Evolutionary conservation across 1,140 invertebrate species (phyloP).

Genomic region (Cardiocondyla obscurior): DNA sequence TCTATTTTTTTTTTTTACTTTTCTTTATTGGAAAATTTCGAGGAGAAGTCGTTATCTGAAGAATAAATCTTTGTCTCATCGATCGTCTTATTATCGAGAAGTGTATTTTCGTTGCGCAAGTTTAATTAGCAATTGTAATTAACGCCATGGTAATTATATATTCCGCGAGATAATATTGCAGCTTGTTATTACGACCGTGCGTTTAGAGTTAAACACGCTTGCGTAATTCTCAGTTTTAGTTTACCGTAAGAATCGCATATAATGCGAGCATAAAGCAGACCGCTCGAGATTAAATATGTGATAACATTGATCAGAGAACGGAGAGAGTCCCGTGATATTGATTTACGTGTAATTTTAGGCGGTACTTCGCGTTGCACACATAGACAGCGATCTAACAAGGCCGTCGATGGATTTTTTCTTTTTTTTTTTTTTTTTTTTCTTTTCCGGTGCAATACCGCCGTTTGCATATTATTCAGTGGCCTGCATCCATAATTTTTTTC

Average conservation of each 20-base stretch:
- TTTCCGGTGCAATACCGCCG: neutral
- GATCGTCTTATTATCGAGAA: neutral
- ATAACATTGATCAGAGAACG: neutral
- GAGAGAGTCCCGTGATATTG: slow-evolving; percentile 7
- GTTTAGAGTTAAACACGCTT: neutral
- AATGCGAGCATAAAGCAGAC: neutral
- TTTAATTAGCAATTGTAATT: neutral
- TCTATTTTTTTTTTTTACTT: too few relatives aligned
- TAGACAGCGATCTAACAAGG: slow-evolving; percentile 32
- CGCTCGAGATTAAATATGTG: neutral
- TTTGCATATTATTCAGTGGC: slow-evolving; percentile 45
- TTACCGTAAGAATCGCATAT: neutral
- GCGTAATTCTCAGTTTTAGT: neutral
- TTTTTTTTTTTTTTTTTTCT: too few relatives aligned
- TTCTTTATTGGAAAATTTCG: neutral
- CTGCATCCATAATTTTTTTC: slow-evolving; percentile 39
- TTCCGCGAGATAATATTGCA: neutral
- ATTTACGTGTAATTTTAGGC: slow-evolving; percentile 47
- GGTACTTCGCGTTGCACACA: neutral
- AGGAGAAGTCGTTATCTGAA: neutral
- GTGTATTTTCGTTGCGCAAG: neutral
- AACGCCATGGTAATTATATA: neutral
- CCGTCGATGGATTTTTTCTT: slow-evolving; percentile 23
- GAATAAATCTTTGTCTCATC: neutral
- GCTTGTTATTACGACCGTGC: neutral